Percentiles rank a stretch among this genome's conserved stretches.
phyloP scores from a whole-genome alignment of 1,140 invertebrate species.

The Conus ventricosus region DNA sequence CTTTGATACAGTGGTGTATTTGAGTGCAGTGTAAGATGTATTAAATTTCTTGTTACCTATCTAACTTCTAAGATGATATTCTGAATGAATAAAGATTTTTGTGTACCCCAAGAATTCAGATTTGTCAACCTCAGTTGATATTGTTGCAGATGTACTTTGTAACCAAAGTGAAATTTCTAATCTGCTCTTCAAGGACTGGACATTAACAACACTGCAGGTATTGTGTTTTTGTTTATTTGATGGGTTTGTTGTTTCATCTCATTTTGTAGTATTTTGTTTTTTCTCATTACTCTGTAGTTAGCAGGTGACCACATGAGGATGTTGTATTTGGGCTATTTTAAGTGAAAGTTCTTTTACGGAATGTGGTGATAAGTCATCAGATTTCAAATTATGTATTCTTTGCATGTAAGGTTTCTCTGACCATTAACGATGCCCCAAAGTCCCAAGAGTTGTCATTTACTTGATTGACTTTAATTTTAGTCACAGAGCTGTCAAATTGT shows the following conservation, averaged over 20 bases:
- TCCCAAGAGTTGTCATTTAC: too few relatives aligned
- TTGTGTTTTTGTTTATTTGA: neutral
- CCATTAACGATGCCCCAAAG: too few relatives aligned
- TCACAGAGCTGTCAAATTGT: too few relatives aligned
- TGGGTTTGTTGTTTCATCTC: neutral
- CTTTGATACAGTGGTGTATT: too few relatives aligned
- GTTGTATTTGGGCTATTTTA: neutral
- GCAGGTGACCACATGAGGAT: neutral
- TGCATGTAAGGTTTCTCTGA: too few relatives aligned
- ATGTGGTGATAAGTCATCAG: too few relatives aligned
- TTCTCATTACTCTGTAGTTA: neutral
- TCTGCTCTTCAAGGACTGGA: conserved; percentile 44
- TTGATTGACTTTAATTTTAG: too few relatives aligned
- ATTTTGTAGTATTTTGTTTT: neutral
- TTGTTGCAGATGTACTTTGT: conserved; percentile 40
- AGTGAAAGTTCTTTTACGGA: neutral
- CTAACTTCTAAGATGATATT: neutral
- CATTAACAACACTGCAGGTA: conserved; percentile 40
- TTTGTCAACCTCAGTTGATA: neutral
- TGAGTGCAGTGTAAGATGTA: too few relatives aligned
- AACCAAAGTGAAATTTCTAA: conserved; percentile 30
- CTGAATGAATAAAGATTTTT: neutral
- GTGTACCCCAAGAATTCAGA: too few relatives aligned
- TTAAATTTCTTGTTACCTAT: too few relatives aligned
- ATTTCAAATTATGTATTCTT: too few relatives aligned